Evolutionary conservation across 2,113 vertebrate genomes (phyloP).

Genomic region (Pimephales promelas): DNA sequence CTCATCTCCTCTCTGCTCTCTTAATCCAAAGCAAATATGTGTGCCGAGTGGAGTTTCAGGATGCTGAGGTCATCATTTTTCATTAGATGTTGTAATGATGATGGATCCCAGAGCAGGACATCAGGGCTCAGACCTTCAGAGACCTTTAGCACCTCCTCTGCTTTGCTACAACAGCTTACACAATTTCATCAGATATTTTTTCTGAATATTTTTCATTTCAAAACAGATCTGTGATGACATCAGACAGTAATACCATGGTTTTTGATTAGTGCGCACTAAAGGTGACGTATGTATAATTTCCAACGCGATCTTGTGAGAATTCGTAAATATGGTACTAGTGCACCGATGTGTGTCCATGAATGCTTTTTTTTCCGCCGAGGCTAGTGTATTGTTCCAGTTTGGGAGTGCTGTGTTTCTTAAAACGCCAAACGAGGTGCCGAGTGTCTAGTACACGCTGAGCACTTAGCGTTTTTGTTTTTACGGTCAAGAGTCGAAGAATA

Average conservation of each 20-base stretch:
- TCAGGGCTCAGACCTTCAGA: neutral
- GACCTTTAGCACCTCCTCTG: constrained; percentile 3
- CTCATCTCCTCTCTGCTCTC: constrained; percentile 26
- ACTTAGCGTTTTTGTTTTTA: no score
- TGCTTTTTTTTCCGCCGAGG: no score
- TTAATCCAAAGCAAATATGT: constrained; percentile 52
- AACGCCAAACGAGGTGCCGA: no score
- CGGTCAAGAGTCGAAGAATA: no score
- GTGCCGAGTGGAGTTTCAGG: constrained; percentile 33
- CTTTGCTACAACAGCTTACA: neutral
- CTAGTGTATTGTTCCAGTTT: no score
- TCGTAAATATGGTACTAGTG: neutral
- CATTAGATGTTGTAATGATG: constrained; percentile 53
- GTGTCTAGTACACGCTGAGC: no score
- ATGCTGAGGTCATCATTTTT: constrained; percentile 51
- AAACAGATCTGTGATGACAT: neutral
- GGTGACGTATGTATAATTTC: neutral
- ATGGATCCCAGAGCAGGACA: constrained; percentile 42
- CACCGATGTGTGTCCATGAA: no score
- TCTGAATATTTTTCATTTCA: neutral
- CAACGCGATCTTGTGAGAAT: neutral
- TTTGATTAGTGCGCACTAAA: neutral
- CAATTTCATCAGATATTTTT: neutral
- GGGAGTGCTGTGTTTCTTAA: no score
- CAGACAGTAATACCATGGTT: neutral